Percentiles rank a stretch among this genome's conserved stretches.
Conservation (phyloP, 2,888 invertebrate genomes). For the Tenthredo mesomela region DNA sequence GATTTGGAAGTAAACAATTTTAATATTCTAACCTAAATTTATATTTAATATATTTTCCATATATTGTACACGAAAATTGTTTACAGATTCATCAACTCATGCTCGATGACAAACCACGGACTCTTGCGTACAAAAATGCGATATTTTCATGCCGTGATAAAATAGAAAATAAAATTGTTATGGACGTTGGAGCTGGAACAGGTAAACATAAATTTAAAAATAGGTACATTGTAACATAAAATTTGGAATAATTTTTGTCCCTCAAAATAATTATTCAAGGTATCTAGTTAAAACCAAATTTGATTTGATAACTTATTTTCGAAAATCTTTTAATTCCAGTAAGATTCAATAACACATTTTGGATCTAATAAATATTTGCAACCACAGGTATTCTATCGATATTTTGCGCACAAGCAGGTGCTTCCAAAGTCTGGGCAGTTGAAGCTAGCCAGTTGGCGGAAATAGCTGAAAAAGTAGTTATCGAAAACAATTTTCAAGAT, state of each 20-base stretch:
- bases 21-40: background rate
- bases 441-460: conserved; percentile 88
- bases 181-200: conserved; percentile 93
- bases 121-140: conserved; percentile 89
- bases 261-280: background rate
- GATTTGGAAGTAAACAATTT: conserved; percentile 84
- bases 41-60: background rate
- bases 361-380: conserved; percentile 33
- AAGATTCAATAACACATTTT: background rate
- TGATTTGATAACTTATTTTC: background rate
- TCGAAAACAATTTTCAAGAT: conserved; percentile 85
- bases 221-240: too few species aligned
- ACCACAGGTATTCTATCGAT: conserved; percentile 88
- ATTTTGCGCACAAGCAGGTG: conserved; percentile 95
- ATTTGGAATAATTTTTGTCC: too few species aligned
- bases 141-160: conserved; percentile 84
- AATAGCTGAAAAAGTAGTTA: conserved; percentile 83
- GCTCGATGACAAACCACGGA: conserved; percentile 88
- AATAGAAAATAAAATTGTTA: conserved; percentile 88
- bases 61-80: conserved; percentile 30
- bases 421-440: conserved; percentile 90
- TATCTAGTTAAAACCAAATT: background rate
- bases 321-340: background rate
- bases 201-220: conserved; percentile 73
- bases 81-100: conserved; percentile 89